Evolutionary conservation across 2,113 vertebrate species (phyloP), one percentile per base, ranked within the genome.

Genomic region (Chascanopsetta lugubris): DNA sequence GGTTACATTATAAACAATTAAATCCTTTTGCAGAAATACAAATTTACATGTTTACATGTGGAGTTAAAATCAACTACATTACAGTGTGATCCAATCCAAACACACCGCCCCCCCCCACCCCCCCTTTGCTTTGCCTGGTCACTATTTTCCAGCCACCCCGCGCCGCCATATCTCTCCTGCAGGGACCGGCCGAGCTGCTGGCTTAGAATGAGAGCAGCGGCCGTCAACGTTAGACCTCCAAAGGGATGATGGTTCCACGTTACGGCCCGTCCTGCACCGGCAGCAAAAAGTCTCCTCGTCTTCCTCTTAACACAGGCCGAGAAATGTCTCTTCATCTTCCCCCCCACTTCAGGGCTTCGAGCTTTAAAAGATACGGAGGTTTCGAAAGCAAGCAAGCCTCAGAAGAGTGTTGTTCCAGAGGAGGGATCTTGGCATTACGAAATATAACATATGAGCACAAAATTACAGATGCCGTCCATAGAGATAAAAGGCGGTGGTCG

Each of bases 11-110:
- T 88, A 89, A 91, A 91, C 85, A 85, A 85, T 84, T 85, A 81
- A 88, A 87, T 87, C 84, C 76, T 85, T 88, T 90, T 78, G 85
- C 87, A 84, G 87, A 89, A 87, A 87, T 87, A 91, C 89, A 92
- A 89, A 86, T 91, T 77, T 92, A 91, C 90, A 91, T 80, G 82
- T 91, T 84, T 89, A 90, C 89, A 91, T 29, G 72, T 85, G 83
- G 79, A 79, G 79, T 91, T 90, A 87, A 91, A 89, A 90, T 86
- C 70, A 72, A 89, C 84, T 82, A 86, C 85, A 86, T 88, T 87
- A 90, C 89, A 90, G 88, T 85, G 89, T 77, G 85, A 88, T 86
- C 81, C 65, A 80, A 86, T 82, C 77, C 77, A 53, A 84, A 65
- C 79, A 53, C 45, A 62, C 69, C 76, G 40, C 79, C 72, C 15